Conservation (phyloP, 2,113 vertebrate species). For the Pampusana beccarii region DNA sequence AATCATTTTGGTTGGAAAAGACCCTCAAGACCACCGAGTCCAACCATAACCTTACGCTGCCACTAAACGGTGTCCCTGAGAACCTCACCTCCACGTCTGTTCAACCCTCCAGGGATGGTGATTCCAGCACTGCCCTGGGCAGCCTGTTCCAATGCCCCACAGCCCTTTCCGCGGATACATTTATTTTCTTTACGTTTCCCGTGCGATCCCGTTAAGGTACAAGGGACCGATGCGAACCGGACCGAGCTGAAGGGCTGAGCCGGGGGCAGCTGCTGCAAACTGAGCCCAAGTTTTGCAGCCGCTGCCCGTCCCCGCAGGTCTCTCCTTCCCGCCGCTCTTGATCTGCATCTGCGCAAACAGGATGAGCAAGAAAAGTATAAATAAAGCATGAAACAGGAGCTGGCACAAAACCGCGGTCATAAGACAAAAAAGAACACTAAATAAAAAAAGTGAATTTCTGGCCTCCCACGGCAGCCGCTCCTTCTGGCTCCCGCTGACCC, state of each 20-base stretch:
- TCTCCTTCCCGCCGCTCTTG: neutral
- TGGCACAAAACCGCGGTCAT: neutral
- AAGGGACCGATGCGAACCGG: neutral
- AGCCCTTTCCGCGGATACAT: no score
- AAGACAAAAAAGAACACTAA: neutral
- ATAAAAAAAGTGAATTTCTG: neutral
- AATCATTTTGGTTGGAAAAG: no score
- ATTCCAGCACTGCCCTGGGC: no score
- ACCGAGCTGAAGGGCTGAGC: neutral
- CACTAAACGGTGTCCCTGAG: no score
- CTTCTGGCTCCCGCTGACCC: neutral
- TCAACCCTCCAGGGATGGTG: no score
- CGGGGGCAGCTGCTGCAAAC: neutral
- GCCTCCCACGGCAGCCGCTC: neutral
- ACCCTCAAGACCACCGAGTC: no score
- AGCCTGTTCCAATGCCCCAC: no score
- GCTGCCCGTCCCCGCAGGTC: neutral
- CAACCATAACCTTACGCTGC: no score
- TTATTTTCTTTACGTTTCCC: neutral
- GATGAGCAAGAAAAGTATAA: neutral
- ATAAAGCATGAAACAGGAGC: neutral
- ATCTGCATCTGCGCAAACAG: constrained; percentile 8
- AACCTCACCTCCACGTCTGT: no score
- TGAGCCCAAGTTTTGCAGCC: neutral
- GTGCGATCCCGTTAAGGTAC: neutral